Evolutionary conservation across 2,797 vertebrate species (phyloP).

Genomic region (Fistularia commersonii): DNA sequence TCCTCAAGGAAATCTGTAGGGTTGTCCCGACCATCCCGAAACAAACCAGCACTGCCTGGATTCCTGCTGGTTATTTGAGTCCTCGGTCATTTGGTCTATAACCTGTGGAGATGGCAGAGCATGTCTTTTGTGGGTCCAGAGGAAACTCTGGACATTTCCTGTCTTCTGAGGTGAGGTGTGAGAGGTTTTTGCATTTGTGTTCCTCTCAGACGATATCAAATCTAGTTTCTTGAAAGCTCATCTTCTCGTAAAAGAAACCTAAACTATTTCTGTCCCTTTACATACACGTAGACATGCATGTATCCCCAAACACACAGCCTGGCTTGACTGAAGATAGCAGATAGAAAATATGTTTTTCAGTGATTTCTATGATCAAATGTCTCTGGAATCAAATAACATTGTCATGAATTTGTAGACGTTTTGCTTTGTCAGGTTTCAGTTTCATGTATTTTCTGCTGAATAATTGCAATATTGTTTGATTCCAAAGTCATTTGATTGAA

Average conservation of each 20-base stretch:
- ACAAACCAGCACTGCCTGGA: slow-evolving; percentile 36
- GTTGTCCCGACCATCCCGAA: slow-evolving; percentile 17
- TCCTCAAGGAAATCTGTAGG: slow-evolving; percentile 42
- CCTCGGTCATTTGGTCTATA: slow-evolving; percentile 45
- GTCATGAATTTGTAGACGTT: too few relatives aligned
- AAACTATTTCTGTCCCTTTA: too few relatives aligned
- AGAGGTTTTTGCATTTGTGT: slow-evolving; percentile 7
- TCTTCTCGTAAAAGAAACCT: too few relatives aligned
- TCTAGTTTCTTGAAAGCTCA: not conserved
- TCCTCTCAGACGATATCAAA: not conserved
- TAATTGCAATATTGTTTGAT: too few relatives aligned
- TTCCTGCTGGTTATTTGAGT: slow-evolving; percentile 60
- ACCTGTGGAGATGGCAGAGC: slow-evolving; percentile 49
- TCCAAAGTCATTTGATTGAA: too few relatives aligned
- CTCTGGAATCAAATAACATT: too few relatives aligned
- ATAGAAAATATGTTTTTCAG: slow-evolving; percentile 4
- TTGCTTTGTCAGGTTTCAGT: too few relatives aligned
- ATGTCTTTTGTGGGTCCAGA: slow-evolving; percentile 34
- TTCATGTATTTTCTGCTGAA: too few relatives aligned
- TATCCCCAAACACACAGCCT: not conserved
- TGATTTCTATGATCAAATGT: too few relatives aligned
- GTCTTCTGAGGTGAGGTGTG: slow-evolving; percentile 25
- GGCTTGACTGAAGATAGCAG: slow-evolving; percentile 11
- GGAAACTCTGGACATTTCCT: slow-evolving; percentile 54
- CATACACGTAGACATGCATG: not conserved